Conservation (phyloP, 2,888 invertebrate species). For the Orchesella flavescens region DNA sequence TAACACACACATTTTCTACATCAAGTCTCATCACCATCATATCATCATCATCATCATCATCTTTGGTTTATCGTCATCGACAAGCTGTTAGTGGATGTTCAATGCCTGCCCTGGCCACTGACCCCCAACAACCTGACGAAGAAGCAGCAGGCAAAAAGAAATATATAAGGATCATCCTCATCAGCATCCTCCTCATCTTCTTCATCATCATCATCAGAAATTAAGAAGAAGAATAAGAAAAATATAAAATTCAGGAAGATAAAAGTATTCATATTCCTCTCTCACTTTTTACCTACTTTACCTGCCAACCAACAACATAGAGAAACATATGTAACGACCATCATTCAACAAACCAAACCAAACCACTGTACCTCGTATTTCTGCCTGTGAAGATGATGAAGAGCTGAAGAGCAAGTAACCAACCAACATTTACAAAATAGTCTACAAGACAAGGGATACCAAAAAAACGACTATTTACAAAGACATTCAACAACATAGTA, state of each 20-base stretch:
- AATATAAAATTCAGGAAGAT: not conserved
- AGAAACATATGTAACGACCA: too few relatives aligned
- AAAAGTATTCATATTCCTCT: too few relatives aligned
- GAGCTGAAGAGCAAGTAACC: too few relatives aligned
- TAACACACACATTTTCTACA: conserved; percentile 9
- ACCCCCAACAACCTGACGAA: conserved; percentile 63
- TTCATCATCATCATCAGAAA: conserved; percentile 11
- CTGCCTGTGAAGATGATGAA: too few relatives aligned
- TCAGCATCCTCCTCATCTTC: not conserved
- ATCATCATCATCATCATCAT: conserved; percentile 44
- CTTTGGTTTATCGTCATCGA: conserved; percentile 55
- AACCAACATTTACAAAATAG: too few relatives aligned
- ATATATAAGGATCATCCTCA: not conserved
- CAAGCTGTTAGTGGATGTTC: conserved; percentile 52
- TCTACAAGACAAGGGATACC: too few relatives aligned
- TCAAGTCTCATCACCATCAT: conserved; percentile 34
- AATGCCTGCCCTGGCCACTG: conserved; percentile 62
- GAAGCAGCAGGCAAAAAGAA: conserved; percentile 22
- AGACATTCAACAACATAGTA: too few relatives aligned
- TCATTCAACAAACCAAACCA: too few relatives aligned
- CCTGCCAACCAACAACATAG: too few relatives aligned
- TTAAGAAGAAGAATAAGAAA: not conserved
- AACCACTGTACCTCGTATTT: too few relatives aligned
- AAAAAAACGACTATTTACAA: too few relatives aligned
- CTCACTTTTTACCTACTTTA: too few relatives aligned